phyloP scores from a whole-genome alignment of 2,113 vertebrate species.

The Electrona antarctica region DNA sequence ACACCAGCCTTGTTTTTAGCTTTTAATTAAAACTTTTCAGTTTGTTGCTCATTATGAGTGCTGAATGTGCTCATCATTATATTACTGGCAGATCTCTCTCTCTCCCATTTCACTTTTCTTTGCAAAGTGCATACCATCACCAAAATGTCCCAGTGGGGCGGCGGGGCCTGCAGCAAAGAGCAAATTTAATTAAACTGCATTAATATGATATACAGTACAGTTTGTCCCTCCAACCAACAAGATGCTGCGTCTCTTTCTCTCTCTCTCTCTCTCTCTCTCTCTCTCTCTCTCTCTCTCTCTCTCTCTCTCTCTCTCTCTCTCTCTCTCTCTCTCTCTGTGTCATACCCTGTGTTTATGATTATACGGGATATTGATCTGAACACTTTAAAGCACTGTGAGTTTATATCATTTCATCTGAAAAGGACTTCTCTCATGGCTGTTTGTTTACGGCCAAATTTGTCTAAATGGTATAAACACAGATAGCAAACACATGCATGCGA shows the following conservation, averaged over 20 bases:
- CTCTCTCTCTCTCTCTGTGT: slow-evolving; percentile 6
- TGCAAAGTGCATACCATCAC: slow-evolving; percentile 49
- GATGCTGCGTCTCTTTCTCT: slow-evolving; percentile 42
- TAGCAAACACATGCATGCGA: slow-evolving; percentile 48
- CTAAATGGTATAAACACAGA: slow-evolving; percentile 60
- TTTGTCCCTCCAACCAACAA: slow-evolving; percentile 47
- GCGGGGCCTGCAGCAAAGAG: slow-evolving; percentile 39
- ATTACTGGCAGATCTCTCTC: slow-evolving; percentile 50
- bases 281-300: slow-evolving; percentile 1
- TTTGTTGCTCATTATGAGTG: slow-evolving; percentile 63
- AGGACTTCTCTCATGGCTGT: slow-evolving; percentile 53
- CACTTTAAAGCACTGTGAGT: slow-evolving; percentile 60
- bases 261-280: background rate
- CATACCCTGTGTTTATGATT: slow-evolving; percentile 66
- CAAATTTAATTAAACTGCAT: slow-evolving; percentile 70
- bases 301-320: background rate
- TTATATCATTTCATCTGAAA: slow-evolving; percentile 61
- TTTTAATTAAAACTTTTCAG: slow-evolving; percentile 71
- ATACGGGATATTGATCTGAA: slow-evolving; percentile 65
- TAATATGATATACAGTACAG: slow-evolving; percentile 57
- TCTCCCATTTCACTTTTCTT: slow-evolving; percentile 21
- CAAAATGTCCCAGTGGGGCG: slow-evolving; percentile 64
- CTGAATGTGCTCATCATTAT: slow-evolving; percentile 53
- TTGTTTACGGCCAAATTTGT: slow-evolving; percentile 64
- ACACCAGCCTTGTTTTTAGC: slow-evolving; percentile 51